phyloP scores from a whole-genome alignment of 2,888 invertebrate species.

The Callinectes sapidus region DNA sequence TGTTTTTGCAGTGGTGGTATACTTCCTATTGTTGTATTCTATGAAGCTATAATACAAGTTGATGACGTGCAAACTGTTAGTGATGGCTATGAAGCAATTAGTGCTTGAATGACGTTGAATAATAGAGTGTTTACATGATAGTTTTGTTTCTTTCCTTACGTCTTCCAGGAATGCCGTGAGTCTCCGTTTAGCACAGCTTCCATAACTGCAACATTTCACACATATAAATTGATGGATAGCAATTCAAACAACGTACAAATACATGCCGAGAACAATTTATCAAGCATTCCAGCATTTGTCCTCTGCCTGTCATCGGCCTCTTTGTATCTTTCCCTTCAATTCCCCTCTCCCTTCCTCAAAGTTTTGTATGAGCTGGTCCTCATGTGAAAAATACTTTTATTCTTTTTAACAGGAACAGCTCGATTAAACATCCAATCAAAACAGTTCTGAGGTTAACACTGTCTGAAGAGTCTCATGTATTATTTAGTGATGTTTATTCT shows the following conservation, averaged over 20 bases:
- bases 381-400: neutral
- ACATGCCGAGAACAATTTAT: neutral
- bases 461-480: neutral
- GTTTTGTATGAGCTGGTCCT: neutral
- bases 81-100: neutral
- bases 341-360: neutral
- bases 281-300: neutral
- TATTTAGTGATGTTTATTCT: neutral
- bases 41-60: neutral
- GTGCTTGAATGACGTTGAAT: neutral
- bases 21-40: neutral
- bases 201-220: neutral
- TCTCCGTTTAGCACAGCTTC: neutral
- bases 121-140: neutral
- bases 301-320: neutral
- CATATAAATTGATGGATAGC: neutral
- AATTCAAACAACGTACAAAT: neutral
- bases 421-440: neutral
- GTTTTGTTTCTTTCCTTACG: neutral
- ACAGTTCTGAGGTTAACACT: slow-evolving; percentile 5
- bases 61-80: neutral
- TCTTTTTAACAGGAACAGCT: neutral
- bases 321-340: neutral
- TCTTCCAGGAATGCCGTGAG: neutral
- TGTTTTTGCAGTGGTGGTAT: neutral